Conservation (phyloP, 2,888 invertebrate genomes). For the Lamellibrachia satsuma region DNA sequence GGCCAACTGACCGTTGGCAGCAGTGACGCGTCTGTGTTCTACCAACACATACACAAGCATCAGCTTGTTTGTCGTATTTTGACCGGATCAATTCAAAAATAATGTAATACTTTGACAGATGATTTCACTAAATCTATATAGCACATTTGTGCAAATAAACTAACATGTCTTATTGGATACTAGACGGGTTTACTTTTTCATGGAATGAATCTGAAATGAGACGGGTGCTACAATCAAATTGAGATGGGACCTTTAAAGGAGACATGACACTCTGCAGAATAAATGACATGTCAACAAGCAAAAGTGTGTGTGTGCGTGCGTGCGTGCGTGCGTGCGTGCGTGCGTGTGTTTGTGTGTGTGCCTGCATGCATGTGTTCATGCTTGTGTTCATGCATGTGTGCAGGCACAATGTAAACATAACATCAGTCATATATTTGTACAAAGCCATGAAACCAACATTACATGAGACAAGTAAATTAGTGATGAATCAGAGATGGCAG, state of each 20-base stretch:
- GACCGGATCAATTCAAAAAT: too few relatives aligned
- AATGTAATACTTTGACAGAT: too few relatives aligned
- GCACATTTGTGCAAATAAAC: too few relatives aligned
- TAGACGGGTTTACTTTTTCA: too few relatives aligned
- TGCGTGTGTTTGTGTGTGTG: neutral
- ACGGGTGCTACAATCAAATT: too few relatives aligned
- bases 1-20: constrained; percentile 95
- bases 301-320: neutral
- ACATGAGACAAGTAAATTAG: neutral
- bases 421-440: neutral
- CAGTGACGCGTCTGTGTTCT: constrained; percentile 83
- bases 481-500: neutral
- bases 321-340: too few relatives aligned
- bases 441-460: neutral
- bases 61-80: neutral
- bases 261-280: neutral
- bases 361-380: neutral
- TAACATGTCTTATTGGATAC: too few relatives aligned
- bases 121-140: too few relatives aligned
- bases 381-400: neutral
- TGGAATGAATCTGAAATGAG: too few relatives aligned
- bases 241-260: neutral
- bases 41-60: constrained; percentile 19
- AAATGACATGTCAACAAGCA: neutral
- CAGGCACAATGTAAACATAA: neutral